A percentile compares a stretch with the other conserved stretches of the same genome.
Conservation (phyloP, 2,113 vertebrate genomes). For the Ptyas mucosa region DNA sequence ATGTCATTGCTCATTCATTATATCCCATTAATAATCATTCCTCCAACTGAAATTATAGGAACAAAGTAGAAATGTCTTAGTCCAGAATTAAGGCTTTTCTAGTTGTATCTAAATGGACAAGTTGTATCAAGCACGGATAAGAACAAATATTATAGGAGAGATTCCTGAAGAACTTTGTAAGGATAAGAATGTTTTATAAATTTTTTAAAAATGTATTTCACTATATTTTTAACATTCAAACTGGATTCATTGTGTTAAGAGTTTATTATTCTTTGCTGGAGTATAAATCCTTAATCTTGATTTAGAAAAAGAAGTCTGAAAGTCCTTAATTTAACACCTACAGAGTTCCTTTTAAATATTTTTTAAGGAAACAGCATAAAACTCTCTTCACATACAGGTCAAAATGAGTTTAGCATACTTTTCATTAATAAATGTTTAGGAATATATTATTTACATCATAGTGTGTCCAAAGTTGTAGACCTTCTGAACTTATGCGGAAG, state of each 20-base stretch:
- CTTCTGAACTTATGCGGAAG: constrained; percentile 92
- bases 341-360: background rate
- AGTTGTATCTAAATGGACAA: background rate
- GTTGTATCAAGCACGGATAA: background rate
- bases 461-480: constrained; percentile 95
- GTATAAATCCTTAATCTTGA: background rate
- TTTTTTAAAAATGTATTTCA: background rate
- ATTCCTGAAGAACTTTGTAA: background rate
- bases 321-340: background rate
- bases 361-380: background rate
- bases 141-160: background rate
- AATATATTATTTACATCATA: constrained; percentile 82
- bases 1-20: background rate
- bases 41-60: background rate
- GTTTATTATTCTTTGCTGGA: background rate
- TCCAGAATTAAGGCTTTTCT: background rate
- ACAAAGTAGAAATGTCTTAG: too few relatives aligned
- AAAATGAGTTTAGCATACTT: background rate
- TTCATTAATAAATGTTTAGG: background rate
- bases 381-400: background rate
- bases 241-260: background rate
- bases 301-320: background rate
- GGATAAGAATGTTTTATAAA: background rate
- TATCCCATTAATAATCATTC: background rate
- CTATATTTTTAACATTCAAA: background rate